phyloP scores from a whole-genome alignment of 1,140 invertebrate species.

The Lycorma delicatula region DNA sequence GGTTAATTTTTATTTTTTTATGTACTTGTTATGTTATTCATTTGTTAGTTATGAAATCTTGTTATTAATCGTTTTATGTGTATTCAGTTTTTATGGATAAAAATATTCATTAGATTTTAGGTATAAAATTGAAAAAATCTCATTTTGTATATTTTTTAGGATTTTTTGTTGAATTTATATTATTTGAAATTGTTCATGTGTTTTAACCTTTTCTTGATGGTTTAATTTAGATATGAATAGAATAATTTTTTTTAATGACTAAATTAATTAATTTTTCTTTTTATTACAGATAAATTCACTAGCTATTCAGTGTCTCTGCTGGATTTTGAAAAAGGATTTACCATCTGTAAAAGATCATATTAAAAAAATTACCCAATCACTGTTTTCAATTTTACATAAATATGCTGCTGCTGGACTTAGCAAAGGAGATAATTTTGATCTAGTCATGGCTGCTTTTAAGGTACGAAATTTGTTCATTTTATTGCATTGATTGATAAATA shows the following conservation, averaged over 20 bases:
- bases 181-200: background rate
- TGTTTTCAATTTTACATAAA: slow-evolving; percentile 83
- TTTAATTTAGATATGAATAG: too few relatives aligned
- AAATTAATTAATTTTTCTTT: too few relatives aligned
- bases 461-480: slow-evolving; percentile 42
- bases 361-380: slow-evolving; percentile 53
- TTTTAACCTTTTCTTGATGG: too few relatives aligned
- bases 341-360: slow-evolving; percentile 56
- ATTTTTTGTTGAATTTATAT: background rate
- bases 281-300: slow-evolving; percentile 47
- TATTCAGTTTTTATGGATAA: too few relatives aligned
- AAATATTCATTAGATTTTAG: too few relatives aligned
- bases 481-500: too few relatives aligned
- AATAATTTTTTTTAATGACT: too few relatives aligned
- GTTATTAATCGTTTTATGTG: too few relatives aligned
- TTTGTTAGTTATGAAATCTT: too few relatives aligned
- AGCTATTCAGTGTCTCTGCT: slow-evolving; percentile 57
- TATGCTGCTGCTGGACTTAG: slow-evolving; percentile 75
- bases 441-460: slow-evolving; percentile 84
- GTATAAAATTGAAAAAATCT: too few relatives aligned
- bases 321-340: slow-evolving; percentile 62
- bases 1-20: too few relatives aligned
- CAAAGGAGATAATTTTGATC: slow-evolving; percentile 78
- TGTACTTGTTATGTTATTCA: too few relatives aligned
- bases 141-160: slow-evolving; percentile 9